A percentile compares a stretch with the other conserved stretches of the same genome.
These are phyloP conservation scores for Clarias pachynema DNA, from an alignment of 2,797 vertebrate species.

Conservation along the genomic window DNA sequence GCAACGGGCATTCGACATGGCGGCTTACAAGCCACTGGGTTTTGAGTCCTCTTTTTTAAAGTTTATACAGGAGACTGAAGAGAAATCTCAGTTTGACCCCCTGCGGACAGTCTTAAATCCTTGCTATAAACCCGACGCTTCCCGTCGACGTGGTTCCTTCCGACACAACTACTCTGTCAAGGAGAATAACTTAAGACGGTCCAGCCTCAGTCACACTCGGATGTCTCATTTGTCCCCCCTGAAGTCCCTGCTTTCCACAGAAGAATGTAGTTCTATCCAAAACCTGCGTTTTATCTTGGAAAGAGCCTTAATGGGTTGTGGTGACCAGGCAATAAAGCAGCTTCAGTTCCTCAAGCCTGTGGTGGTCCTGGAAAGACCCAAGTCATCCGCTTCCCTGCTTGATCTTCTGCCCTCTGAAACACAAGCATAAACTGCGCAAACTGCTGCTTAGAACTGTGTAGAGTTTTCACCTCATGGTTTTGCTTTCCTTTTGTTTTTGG, in stretches of 20 bases:
- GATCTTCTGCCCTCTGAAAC: slow-evolving; percentile 88
- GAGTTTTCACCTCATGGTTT: slow-evolving; percentile 21
- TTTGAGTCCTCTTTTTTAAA: slow-evolving; percentile 96
- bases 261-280: slow-evolving; percentile 83
- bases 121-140: slow-evolving; percentile 33
- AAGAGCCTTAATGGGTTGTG: slow-evolving; percentile 93
- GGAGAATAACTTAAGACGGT: slow-evolving; percentile 78
- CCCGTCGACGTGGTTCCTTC: slow-evolving; percentile 71
- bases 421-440: slow-evolving; percentile 81
- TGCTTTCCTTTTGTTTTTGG: slow-evolving; percentile 61
- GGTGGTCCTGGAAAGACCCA: slow-evolving; percentile 93
- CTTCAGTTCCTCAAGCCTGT: slow-evolving; percentile 98
- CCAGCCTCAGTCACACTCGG: slow-evolving; percentile 75
- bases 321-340: slow-evolving; percentile 97
- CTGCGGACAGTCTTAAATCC: slow-evolving; percentile 37
- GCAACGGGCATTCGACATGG: slow-evolving; percentile 82
- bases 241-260: slow-evolving; percentile 79
- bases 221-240: slow-evolving; percentile 74
- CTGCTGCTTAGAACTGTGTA: slow-evolving; percentile 81
- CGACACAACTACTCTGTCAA: slow-evolving; percentile 77
- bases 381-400: slow-evolving; percentile 85
- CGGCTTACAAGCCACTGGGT: slow-evolving; percentile 90
- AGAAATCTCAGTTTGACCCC: slow-evolving; percentile 65
- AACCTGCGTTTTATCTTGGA: slow-evolving; percentile 94
- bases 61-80: slow-evolving; percentile 92